A percentile compares a stretch with the other conserved stretches of the same genome.
Evolutionary conservation across 1,140 invertebrate genomes (phyloP).

Genomic region (Doryteuthis pealeii): DNA sequence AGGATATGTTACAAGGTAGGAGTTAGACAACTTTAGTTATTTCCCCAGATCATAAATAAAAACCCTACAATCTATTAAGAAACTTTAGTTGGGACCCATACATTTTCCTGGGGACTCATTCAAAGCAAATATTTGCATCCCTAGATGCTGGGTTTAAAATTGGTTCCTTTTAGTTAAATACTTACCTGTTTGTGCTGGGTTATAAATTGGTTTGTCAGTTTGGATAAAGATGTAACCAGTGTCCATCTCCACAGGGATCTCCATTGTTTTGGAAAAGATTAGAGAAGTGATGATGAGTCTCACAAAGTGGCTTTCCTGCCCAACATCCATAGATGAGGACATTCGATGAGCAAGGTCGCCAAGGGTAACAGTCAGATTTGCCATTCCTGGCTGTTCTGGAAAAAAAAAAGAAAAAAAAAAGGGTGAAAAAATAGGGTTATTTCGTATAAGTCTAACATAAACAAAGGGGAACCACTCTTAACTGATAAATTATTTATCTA

Average conservation of each 20-base stretch:
- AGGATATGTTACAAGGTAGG: too few relatives aligned
- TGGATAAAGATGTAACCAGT: constrained; percentile 47
- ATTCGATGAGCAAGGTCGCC: neutral
- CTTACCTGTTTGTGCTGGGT: constrained; percentile 43
- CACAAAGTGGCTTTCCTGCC: neutral
- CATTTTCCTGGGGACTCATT: too few relatives aligned
- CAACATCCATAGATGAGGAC: neutral
- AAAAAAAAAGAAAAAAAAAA: neutral
- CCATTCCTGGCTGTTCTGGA: neutral
- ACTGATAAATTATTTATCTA: too few relatives aligned
- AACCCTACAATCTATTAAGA: too few relatives aligned
- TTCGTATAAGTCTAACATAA: too few relatives aligned
- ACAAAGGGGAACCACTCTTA: too few relatives aligned
- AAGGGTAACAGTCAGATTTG: neutral
- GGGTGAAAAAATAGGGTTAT: too few relatives aligned
- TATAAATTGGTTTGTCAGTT: constrained; percentile 49
- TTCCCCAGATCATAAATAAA: too few relatives aligned
- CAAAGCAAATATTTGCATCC: neutral
- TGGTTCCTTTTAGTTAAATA: too few relatives aligned
- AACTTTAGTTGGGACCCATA: too few relatives aligned
- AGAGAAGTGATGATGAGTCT: neutral
- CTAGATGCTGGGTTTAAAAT: neutral
- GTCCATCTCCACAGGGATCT: neutral
- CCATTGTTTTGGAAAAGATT: neutral
- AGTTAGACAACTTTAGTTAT: too few relatives aligned